A percentile compares a stretch with the other conserved stretches of the same genome.
Evolutionary conservation across 2,888 invertebrate species (phyloP).

Genomic region (Agriotes lineatus): DNA sequence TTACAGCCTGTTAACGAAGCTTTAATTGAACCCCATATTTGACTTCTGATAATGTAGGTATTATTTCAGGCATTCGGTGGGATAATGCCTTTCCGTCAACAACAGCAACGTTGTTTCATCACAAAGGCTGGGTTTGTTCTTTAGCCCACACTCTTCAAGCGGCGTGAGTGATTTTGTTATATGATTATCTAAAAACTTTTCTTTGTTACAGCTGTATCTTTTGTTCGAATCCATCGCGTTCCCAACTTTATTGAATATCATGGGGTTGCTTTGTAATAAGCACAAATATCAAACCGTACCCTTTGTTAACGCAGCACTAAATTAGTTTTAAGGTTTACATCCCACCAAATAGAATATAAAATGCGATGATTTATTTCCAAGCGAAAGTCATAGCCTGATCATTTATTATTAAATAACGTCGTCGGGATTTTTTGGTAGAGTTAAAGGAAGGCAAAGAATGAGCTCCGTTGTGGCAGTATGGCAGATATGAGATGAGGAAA

Average conservation of each 20-base stretch:
- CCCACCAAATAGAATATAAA: background rate
- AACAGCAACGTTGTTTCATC: background rate
- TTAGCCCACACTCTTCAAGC: too few species aligned
- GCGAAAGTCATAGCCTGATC: background rate
- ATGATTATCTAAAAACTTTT: conserved; percentile 3
- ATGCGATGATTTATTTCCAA: background rate
- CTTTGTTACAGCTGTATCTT: conserved; percentile 8
- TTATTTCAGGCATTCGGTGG: background rate
- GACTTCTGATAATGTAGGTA: conserved; percentile 12
- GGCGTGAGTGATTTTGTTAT: background rate
- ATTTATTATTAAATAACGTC: background rate
- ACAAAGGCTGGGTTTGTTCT: background rate
- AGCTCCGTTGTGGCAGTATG: background rate
- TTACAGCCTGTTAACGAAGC: conserved; percentile 19
- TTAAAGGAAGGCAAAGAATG: background rate
- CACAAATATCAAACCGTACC: background rate
- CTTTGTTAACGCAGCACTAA: background rate
- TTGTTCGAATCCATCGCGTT: background rate
- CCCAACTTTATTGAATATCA: conserved; percentile 13
- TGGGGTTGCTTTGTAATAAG: conserved; percentile 1
- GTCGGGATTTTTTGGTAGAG: background rate
- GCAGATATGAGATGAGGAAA: conserved; percentile 17
- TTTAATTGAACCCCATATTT: background rate
- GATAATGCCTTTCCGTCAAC: background rate
- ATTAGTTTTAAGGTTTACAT: background rate